phyloP scores from a whole-genome alignment of 2,888 invertebrate genomes.

The Lypha dubia region DNA sequence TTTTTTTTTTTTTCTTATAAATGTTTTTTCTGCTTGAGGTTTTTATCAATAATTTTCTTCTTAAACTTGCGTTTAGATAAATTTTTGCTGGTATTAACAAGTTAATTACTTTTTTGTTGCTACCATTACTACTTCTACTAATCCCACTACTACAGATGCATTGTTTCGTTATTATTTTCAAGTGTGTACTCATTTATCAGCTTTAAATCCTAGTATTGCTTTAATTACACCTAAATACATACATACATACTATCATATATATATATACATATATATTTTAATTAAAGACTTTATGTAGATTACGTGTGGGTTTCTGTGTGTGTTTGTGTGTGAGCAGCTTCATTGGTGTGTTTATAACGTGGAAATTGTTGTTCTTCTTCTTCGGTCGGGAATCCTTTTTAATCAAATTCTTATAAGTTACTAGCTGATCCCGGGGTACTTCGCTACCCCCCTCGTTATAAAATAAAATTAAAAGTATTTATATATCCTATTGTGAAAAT shows the following conservation, averaged over 20 bases:
- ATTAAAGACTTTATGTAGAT: too few relatives aligned
- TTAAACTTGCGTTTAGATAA: slow-evolving; percentile 28
- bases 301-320: too few relatives aligned
- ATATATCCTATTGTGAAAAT: too few relatives aligned
- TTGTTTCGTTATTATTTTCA: slow-evolving; percentile 48
- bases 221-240: slow-evolving; percentile 31
- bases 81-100: slow-evolving; percentile 60
- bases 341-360: slow-evolving; percentile 3
- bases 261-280: not conserved
- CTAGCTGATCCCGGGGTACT: too few relatives aligned
- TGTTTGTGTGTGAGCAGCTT: not conserved
- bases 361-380: not conserved
- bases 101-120: slow-evolving; percentile 67
- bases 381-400: slow-evolving; percentile 2
- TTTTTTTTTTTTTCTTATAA: not conserved
- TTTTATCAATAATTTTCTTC: not conserved
- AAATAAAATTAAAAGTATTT: too few relatives aligned
- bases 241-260: not conserved
- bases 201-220: slow-evolving; percentile 52
- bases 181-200: slow-evolving; percentile 58
- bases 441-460: too few relatives aligned
- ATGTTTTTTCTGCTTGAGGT: not conserved
- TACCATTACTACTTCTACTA: not conserved
- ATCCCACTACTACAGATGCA: not conserved
- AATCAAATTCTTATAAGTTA: slow-evolving; percentile 36